phyloP scores from a whole-genome alignment of 2,113 vertebrate species.

The Calcarius ornatus region DNA sequence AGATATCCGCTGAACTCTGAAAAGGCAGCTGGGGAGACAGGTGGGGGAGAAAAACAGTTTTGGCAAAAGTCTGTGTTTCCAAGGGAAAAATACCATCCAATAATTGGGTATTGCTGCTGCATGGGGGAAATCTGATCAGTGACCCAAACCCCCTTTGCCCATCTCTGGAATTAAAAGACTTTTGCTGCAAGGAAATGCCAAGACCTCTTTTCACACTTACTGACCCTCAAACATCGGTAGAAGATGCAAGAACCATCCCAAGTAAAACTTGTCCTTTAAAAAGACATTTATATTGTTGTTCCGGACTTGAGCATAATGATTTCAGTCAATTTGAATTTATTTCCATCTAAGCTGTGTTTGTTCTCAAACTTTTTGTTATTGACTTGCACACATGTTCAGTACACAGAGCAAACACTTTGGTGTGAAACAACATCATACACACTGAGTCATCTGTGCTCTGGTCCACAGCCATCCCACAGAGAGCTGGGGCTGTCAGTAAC shows the following conservation, averaged over 20 bases:
- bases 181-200: not conserved
- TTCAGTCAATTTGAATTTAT: conserved; percentile 20
- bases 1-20: not conserved
- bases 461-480: conserved; percentile 65
- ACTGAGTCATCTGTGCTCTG: conserved; percentile 62
- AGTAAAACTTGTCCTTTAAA: not conserved
- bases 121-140: not conserved
- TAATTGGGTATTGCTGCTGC: not conserved
- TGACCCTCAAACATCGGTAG: not conserved
- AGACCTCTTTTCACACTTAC: not conserved
- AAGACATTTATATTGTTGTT: not conserved
- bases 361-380: conserved; percentile 51
- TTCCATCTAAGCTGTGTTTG: conserved; percentile 39
- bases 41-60: not conserved
- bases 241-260: not conserved
- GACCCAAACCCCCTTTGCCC: not conserved
- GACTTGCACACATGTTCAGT: conserved; percentile 58
- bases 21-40: not conserved
- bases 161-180: not conserved
- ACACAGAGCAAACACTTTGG: conserved; percentile 59
- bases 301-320: not conserved
- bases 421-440: conserved; percentile 66
- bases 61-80: not conserved
- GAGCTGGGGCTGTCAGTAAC: conserved; percentile 60
- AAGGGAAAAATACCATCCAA: not conserved